Base-by-base conservation (phyloP, 1,140 invertebrate genomes). In the Bursaphelenchus mucronatus region DNA sequence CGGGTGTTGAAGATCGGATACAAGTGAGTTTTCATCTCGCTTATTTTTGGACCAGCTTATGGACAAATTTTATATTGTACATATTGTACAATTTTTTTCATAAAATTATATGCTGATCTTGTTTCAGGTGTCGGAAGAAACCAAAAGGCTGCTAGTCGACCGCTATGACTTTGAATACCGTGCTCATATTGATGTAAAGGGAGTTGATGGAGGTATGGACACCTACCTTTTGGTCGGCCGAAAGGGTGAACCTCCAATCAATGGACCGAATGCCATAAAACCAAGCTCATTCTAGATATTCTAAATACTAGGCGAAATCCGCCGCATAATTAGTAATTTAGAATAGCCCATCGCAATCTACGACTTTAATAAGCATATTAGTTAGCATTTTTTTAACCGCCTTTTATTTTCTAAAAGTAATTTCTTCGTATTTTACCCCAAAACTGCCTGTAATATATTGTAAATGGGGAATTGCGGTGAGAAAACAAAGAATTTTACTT, bases 1-100 rank as follows among this genome's bases (percentile, higher is more conserved):
- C 70, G 8, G 74, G 91, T 0, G 87, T 94, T 0, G 85, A 87
- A 7, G 89, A 90, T 61, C 84, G 88, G 58, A 92, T 94, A 68
- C 92, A 97, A 81, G 87, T 94, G 47, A 57, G 58, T 15, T 8
- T 30, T 15, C 10, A 0, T 30, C 41, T 39, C 17, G 45, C 10
- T 17, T 21, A 10, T 63, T n/a, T 11, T 0, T 43, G 21, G n/a
- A 56, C 21, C 21, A 10, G 40, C 9, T 17, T 17, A 64, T 52
- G 17, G 11, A 44, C 13, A 39, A 66, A 54, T 15, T n/a, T 17
- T 43, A 65, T 0, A 50, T 17, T 13, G 43, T 47, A 30, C 15
- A 6, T 8, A 46, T 30, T 15, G 7, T 0, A 59, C 19, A 45
- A n/a, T 10, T 7, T 13, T 61, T 41, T 52, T 21, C n/a, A n/a